Evolutionary conservation across 2,888 invertebrate species (phyloP).

Genomic region (Andrena hattorfiana): DNA sequence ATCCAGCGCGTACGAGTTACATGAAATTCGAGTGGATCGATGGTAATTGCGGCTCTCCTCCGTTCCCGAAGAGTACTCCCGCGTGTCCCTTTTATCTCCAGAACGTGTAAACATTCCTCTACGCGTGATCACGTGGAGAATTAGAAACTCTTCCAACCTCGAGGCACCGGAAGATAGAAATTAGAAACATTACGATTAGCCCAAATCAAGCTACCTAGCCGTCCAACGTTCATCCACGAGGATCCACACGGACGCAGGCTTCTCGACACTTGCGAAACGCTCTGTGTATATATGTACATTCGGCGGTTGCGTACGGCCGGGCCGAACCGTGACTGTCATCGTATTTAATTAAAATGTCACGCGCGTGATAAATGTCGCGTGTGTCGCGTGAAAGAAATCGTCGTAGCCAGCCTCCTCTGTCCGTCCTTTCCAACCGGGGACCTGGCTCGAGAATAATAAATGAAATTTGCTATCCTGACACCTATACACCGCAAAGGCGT

Average conservation of each 20-base stretch:
- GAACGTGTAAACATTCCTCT: neutral
- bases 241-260: conserved; percentile 10
- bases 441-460: conserved; percentile 65
- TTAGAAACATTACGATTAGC: neutral
- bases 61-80: neutral
- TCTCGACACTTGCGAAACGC: conserved; percentile 22
- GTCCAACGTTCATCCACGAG: neutral
- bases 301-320: conserved; percentile 49
- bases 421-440: conserved; percentile 26
- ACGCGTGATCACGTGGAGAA: neutral
- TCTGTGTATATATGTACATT: neutral
- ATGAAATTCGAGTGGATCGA: conserved; percentile 25
- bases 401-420: conserved; percentile 44
- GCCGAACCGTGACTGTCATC: conserved; percentile 71
- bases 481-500: conserved; percentile 48
- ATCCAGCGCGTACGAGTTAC: conserved; percentile 2
- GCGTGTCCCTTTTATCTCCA: neutral
- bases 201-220: neutral
- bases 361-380: conserved; percentile 75
- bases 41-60: conserved; percentile 28
- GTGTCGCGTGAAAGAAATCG: conserved; percentile 70
- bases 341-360: conserved; percentile 76
- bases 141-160: neutral
- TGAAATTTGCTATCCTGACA: conserved; percentile 74
- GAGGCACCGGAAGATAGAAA: neutral